Evolutionary conservation across 1,140 invertebrate species (phyloP).

Genomic region (Aplysia californica): DNA sequence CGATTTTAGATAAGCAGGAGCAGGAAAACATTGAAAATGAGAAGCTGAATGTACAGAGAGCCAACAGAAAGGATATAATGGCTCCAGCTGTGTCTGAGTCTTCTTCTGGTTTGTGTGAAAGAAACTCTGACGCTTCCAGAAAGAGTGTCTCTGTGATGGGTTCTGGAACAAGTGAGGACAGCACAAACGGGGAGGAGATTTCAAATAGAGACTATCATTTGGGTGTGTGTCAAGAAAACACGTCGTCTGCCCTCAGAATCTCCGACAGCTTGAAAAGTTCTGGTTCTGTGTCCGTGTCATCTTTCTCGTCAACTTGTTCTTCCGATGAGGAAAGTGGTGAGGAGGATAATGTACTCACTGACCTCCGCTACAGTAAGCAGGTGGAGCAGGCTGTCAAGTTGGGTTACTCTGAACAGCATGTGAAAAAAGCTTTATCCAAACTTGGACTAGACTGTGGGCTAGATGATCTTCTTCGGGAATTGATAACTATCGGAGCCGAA

Average conservation of each 20-base stretch:
- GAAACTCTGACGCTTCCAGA: no score
- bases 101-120: no score
- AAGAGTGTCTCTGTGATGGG: no score
- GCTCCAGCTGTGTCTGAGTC: not conserved
- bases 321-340: slow-evolving; percentile 18
- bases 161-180: not conserved
- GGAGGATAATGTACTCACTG: slow-evolving; percentile 12
- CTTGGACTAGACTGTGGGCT: slow-evolving; percentile 77
- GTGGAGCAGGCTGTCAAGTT: slow-evolving; percentile 89
- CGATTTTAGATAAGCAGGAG: no score
- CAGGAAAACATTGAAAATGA: not conserved
- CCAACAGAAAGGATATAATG: not conserved
- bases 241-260: not conserved
- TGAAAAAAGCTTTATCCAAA: slow-evolving; percentile 85
- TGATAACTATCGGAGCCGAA: slow-evolving; percentile 69
- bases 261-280: not conserved
- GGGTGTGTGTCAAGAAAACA: not conserved
- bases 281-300: not conserved
- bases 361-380: slow-evolving; percentile 61
- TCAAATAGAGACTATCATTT: not conserved
- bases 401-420: slow-evolving; percentile 88
- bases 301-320: not conserved
- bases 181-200: not conserved
- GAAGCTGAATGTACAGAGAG: not conserved
- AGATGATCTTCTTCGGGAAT: slow-evolving; percentile 85